Evolutionary conservation across 2,113 vertebrate species (phyloP).

Genomic region (Brachirus orientalis): DNA sequence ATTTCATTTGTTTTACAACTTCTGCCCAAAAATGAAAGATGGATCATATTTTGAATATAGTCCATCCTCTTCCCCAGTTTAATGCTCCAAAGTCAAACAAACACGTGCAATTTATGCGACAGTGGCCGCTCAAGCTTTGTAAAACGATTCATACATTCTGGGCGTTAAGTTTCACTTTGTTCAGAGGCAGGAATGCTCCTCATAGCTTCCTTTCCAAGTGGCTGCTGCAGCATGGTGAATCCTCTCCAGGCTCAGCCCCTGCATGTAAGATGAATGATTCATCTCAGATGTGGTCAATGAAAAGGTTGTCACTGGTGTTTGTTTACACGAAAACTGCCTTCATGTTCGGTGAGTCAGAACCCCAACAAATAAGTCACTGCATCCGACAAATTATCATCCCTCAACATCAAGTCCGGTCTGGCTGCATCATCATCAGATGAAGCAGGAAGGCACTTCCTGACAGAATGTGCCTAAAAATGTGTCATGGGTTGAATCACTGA

Average conservation of each 20-base stretch:
- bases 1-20: background rate
- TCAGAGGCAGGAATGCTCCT: slow-evolving; percentile 33
- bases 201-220: slow-evolving; percentile 33
- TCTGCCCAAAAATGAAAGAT: too few relatives aligned
- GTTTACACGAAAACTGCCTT: slow-evolving; percentile 61
- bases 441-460: slow-evolving; percentile 45
- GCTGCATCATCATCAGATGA: slow-evolving; percentile 26
- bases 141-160: slow-evolving; percentile 25
- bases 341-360: slow-evolving; percentile 68
- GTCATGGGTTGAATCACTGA: slow-evolving; percentile 62
- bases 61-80: background rate
- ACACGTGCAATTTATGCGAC: slow-evolving; percentile 6
- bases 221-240: slow-evolving; percentile 33
- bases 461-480: slow-evolving; percentile 43
- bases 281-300: slow-evolving; percentile 69
- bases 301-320: slow-evolving; percentile 61
- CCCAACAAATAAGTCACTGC: slow-evolving; percentile 59
- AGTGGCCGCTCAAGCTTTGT: background rate
- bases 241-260: slow-evolving; percentile 35
- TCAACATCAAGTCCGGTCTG: slow-evolving; percentile 45
- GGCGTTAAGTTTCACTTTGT: slow-evolving; percentile 14
- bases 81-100: background rate
- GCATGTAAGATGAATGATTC: slow-evolving; percentile 61
- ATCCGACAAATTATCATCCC: slow-evolving; percentile 52
- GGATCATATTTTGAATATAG: background rate